Evolutionary conservation across 1,140 invertebrate genomes (phyloP).

Genomic region (Cydia pomonella): DNA sequence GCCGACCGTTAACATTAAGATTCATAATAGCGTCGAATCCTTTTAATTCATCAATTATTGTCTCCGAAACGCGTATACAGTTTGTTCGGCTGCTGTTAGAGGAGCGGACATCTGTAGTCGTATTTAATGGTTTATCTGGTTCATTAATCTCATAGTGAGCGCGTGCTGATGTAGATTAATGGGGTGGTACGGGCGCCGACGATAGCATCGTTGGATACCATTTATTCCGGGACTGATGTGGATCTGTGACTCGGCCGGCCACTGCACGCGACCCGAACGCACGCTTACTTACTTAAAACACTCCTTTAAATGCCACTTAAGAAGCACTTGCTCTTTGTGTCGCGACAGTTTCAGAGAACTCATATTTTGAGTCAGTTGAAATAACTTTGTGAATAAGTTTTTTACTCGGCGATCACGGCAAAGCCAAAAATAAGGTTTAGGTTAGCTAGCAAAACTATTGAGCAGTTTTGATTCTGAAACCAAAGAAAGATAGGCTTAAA

Average conservation of each 20-base stretch:
- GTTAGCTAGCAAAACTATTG: too few relatives aligned
- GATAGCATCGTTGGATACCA: conserved; percentile 67
- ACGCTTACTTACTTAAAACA: conserved; percentile 32
- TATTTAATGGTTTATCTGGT: conserved; percentile 74
- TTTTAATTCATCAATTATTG: conserved; percentile 73
- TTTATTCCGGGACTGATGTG: conserved; percentile 65
- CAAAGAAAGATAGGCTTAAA: too few relatives aligned
- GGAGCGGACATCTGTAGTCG: conserved; percentile 67
- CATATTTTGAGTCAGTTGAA: not conserved
- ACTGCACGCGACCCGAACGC: conserved; percentile 53
- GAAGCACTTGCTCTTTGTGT: conserved; percentile 1
- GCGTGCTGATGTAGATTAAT: conserved; percentile 78
- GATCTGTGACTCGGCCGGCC: conserved; percentile 48
- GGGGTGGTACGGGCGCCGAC: conserved; percentile 62
- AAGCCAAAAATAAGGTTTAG: too few relatives aligned
- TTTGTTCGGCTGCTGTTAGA: conserved; percentile 53
- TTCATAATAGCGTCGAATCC: conserved; percentile 64
- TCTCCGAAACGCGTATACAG: conserved; percentile 48
- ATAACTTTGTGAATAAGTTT: not conserved
- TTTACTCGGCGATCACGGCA: too few relatives aligned
- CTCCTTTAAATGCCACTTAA: conserved; percentile 21
- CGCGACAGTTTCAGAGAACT: not conserved
- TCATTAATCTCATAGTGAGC: conserved; percentile 73
- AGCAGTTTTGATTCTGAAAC: too few relatives aligned
- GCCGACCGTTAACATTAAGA: conserved; percentile 61